Percentiles rank a stretch among this genome's conserved stretches.
These are phyloP conservation scores for Labeo rohita DNA, from an alignment of 2,113 vertebrate genomes.

Conservation along the genomic window DNA sequence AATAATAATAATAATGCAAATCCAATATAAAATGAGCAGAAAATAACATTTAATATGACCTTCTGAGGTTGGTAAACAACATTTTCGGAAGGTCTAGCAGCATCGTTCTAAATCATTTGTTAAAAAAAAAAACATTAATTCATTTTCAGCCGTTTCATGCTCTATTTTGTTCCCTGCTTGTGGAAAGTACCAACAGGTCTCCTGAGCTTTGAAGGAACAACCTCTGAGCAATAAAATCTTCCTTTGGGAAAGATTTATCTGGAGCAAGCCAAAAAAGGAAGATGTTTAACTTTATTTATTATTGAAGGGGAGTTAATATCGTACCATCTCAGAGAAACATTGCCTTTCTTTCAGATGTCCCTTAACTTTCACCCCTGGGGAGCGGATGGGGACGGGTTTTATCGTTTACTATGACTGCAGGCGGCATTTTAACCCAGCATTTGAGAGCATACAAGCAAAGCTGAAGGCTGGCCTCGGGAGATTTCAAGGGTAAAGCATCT, in stretches of 20 bases:
- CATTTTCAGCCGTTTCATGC: not conserved
- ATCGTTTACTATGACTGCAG: slow-evolving; percentile 18
- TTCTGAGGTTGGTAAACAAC: not conserved
- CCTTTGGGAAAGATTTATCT: slow-evolving; percentile 6
- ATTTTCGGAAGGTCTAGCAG: not conserved
- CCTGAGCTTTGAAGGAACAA: not conserved
- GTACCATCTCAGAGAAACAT: not conserved
- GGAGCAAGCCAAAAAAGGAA: not conserved
- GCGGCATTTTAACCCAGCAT: slow-evolving; percentile 18
- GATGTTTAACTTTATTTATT: slow-evolving; percentile 42
- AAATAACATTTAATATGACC: not conserved
- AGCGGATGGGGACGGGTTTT: slow-evolving; percentile 33
- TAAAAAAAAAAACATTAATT: not conserved
- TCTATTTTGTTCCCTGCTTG: not conserved
- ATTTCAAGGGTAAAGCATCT: slow-evolving; percentile 13
- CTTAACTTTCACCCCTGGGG: slow-evolving; percentile 14
- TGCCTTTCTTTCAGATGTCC: slow-evolving; percentile 7
- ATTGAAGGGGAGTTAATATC: slow-evolving; percentile 26
- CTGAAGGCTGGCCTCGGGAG: not conserved
- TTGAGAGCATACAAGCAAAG: not conserved
- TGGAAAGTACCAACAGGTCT: not conserved
- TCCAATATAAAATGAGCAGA: not conserved
- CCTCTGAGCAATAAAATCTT: slow-evolving; percentile 13
- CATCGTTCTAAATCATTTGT: not conserved
- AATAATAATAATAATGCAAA: too few species aligned